Base-by-base conservation (phyloP, 2,797 vertebrate genomes). In the Huso huso region DNA sequence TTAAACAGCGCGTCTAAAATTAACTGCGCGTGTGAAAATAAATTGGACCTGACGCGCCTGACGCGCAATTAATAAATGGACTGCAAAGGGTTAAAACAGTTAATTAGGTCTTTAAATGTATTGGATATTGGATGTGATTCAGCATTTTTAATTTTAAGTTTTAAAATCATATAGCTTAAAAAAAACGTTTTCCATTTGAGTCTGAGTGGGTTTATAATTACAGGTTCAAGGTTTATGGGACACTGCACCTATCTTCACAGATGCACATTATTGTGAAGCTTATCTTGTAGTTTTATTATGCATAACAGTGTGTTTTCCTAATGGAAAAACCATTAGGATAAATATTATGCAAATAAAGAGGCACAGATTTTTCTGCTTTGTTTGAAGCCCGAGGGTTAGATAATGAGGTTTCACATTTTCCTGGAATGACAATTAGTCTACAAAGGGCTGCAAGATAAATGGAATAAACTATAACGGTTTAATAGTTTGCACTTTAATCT, bases 261-360 rank as follows among this genome's bases (percentile, higher is more conserved):
- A 81, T 79, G 82, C 78, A 73, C 73, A 73, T 75, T 70, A 72
- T 68, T 75, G 78, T 77, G 77, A 69, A 63, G 51, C 77, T 72
- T 77, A 74, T 84, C 74, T 73, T 73, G 37, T 37, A 1, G 76
- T 86, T 85, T 82, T 80, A 85, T 86, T 82, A 86, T 84, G 84
- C 83, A 82, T 80, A 81, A 83, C 78, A 85, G 81, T 70, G 69
- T 80, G 81, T 81, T 78, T 75, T 80, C 75, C 77, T 87, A 85
- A 89, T 87, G 83, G 82, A 86, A 88, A 85, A 87, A 82, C 77
- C 83, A 88, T 87, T 86, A 86, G 84, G 70, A 79, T 83, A 85
- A 85, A 86, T 86, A 78, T 78, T 79, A 88, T 88, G 85, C 83
- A 88, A 84, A 88, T 83, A 73, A 77, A 80, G 71, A 76, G 72